Evolutionary conservation across 2,888 invertebrate species (phyloP), one percentile per base, ranked within the genome.

Genomic region (Frankliniella fusca): DNA sequence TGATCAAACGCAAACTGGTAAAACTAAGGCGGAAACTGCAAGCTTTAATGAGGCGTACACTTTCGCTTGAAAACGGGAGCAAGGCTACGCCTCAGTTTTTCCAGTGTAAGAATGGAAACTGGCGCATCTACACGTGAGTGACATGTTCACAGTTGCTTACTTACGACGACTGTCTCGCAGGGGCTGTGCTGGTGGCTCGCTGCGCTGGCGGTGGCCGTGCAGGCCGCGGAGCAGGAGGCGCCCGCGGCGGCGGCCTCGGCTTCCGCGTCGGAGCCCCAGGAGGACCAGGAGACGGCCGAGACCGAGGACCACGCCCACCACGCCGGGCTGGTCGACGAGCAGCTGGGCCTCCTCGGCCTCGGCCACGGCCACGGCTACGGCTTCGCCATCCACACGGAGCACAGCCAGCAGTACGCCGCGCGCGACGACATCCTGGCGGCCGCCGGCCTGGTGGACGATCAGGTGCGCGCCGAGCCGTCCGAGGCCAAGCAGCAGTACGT

Each of bases 351-450:
- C n/a, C n/a, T 23, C 70, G 70, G 23, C 23, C 65, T 8, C 1
- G 65, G 65, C n/a, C n/a, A 23, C 70, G 70, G 70, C 23, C 70
- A 23, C 23, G 70, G 70, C 70, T 76, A 76, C 70, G 70, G 70
- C 70, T 76, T 76, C 70, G 27, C 70, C 70, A 76, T 76, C 70
- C 70, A 76, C 70, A 12, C 70, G 23, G 70, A 76, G 27, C 70
- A 76, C 70, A 76, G 70, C 70, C 23, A 76, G 23, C 70, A 76
- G 70, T 76, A 76, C 70, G 12, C 70, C 11, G 70, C 23, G 70
- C 23, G 70, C 23, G 70, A 76, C 27, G 70, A 76, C 27, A 12
- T 9, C 70, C 70, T 70, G 23, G 70, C 54, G 54, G 54, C 38
- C 38, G n/a, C 11, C 70, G 70, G 70, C 65, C n/a, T n/a, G 15